Percentiles rank a stretch among this genome's conserved stretches.
Conservation (phyloP, 1,140 invertebrate genomes). For the Ostrea denselamellosa region DNA sequence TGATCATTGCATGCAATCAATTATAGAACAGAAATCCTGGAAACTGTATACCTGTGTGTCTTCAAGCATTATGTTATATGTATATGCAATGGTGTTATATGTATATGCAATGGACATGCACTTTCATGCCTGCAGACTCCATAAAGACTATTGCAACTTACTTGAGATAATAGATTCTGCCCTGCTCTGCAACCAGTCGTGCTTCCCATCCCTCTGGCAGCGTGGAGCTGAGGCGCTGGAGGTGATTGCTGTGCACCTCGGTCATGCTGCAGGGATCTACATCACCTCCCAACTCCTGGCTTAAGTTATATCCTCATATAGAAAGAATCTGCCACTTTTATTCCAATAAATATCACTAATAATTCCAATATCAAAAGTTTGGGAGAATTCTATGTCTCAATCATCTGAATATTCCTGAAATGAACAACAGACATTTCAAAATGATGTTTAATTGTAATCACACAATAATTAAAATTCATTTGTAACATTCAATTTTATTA, state of each 20-base stretch:
- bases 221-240: slow-evolving; percentile 74
- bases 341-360: slow-evolving; percentile 6
- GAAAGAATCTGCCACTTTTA: slow-evolving; percentile 1
- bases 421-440: too few species aligned
- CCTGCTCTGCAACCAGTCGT: slow-evolving; percentile 87
- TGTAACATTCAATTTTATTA: neutral
- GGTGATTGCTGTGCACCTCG: slow-evolving; percentile 56
- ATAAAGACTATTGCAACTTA: slow-evolving; percentile 80
- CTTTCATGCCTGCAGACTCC: too few species aligned
- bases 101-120: too few species aligned
- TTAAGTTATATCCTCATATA: neutral
- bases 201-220: slow-evolving; percentile 93
- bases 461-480: neutral
- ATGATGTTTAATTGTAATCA: too few species aligned
- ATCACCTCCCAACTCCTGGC: neutral
- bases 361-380: neutral
- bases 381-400: neutral
- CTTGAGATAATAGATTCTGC: slow-evolving; percentile 93
- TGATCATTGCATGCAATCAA: too few species aligned
- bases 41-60: too few species aligned
- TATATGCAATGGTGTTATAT: too few species aligned
- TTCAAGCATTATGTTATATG: too few species aligned
- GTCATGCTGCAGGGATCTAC: neutral
- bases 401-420: too few species aligned
- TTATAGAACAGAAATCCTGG: too few species aligned